These are phyloP conservation scores for Tyria jacobaeae DNA, from an alignment of 2,888 invertebrate genomes.

Conservation along the genomic window DNA sequence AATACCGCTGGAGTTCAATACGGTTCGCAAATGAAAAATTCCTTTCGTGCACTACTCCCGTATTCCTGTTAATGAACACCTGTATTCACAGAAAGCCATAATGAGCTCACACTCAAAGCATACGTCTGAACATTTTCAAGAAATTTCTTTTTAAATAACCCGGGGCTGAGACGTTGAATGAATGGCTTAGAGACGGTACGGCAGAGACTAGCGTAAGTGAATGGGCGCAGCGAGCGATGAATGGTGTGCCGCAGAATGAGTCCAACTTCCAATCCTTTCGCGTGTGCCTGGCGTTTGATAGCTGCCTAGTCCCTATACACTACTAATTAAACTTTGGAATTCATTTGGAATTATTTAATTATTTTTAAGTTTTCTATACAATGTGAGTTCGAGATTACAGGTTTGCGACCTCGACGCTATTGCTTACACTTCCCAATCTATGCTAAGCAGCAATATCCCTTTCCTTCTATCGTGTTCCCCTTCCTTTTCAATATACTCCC, in stretches of 20 bases:
- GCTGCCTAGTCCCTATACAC: neutral
- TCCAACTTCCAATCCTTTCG: conserved; percentile 30
- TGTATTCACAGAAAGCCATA: conserved; percentile 64
- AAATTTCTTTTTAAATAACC: conserved; percentile 67
- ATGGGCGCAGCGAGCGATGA: conserved; percentile 42
- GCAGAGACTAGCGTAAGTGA: conserved; percentile 43
- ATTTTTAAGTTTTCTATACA: conserved; percentile 6
- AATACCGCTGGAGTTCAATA: conserved; percentile 61
- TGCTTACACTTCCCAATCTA: too few relatives aligned
- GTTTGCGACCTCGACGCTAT: too few relatives aligned
- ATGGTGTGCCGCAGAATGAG: conserved; percentile 32
- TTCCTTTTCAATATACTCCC: too few relatives aligned
- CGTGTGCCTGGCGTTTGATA: conserved; percentile 33
- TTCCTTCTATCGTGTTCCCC: too few relatives aligned
- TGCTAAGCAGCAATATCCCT: too few relatives aligned
- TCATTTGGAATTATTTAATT: neutral
- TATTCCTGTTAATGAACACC: conserved; percentile 62
- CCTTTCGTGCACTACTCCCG: conserved; percentile 55
- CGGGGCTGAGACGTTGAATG: conserved; percentile 48
- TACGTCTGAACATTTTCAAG: conserved; percentile 66
- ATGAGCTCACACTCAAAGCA: conserved; percentile 72
- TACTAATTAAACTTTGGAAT: conserved; percentile 2
- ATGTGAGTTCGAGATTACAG: too few relatives aligned
- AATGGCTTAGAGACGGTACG: conserved; percentile 43
- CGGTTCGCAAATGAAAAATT: conserved; percentile 80